phyloP scores from a whole-genome alignment of 2,797 vertebrate species.

The Cynodonichthys magdalenae region DNA sequence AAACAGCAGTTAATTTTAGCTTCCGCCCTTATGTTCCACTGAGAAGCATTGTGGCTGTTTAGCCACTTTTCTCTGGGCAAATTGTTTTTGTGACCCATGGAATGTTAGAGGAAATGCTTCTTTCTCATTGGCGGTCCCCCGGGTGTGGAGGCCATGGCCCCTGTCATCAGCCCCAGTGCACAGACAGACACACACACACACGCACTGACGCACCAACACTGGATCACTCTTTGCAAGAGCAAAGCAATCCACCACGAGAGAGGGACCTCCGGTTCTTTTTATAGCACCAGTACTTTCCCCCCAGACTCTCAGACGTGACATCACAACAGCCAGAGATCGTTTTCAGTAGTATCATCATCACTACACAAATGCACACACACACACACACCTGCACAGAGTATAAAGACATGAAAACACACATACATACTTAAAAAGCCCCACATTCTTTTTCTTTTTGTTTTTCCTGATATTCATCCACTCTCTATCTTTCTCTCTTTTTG shows the following conservation, averaged over 20 bases:
- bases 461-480: conserved; percentile 4
- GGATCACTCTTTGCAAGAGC: conserved; percentile 72
- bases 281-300: conserved; percentile 66
- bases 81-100: conserved; percentile 85
- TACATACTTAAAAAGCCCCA: conserved; percentile 4
- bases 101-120: conserved; percentile 86
- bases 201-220: conserved; percentile 23
- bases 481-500: conserved; percentile 11
- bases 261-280: conserved; percentile 78
- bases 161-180: conserved; percentile 80
- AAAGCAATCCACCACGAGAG: conserved; percentile 83
- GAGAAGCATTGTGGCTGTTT: conserved; percentile 74
- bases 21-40: conserved; percentile 27
- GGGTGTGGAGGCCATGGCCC: conserved; percentile 82
- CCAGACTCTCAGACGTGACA: conserved; percentile 79
- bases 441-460: conserved; percentile 4
- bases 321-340: conserved; percentile 79
- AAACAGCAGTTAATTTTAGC: conserved; percentile 34
- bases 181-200: conserved; percentile 44
- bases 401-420: background rate
- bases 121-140: conserved; percentile 85
- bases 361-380: conserved; percentile 12
- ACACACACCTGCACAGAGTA: conserved; percentile 7
- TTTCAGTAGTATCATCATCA: conserved; percentile 65
- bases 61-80: conserved; percentile 82